A percentile compares a stretch with the other conserved stretches of the same genome.
Evolutionary conservation across 2,888 invertebrate species (phyloP).

Genomic region (Argyresthia albistria): DNA sequence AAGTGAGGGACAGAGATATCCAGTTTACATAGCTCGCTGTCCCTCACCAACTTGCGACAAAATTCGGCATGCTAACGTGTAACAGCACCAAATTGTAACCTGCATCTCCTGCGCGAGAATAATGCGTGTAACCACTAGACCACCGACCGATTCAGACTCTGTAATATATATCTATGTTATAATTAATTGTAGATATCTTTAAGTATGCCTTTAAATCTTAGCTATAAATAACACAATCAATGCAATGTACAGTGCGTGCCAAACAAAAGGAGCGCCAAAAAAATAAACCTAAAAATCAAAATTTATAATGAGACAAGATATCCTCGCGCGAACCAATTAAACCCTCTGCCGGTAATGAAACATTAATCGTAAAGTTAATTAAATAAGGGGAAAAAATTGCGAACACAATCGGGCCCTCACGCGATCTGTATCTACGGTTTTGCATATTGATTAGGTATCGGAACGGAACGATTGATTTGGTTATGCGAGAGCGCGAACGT

Average conservation of each 20-base stretch:
- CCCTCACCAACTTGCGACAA: too few species aligned
- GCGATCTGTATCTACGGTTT: slow-evolving; percentile 22
- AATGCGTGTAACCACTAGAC: too few species aligned
- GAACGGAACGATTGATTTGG: neutral
- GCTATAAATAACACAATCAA: too few species aligned
- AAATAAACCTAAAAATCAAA: slow-evolving; percentile 7
- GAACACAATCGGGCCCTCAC: slow-evolving; percentile 19
- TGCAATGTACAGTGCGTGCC: neutral
- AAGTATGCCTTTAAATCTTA: too few species aligned
- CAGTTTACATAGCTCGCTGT: too few species aligned
- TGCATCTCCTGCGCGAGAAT: too few species aligned
- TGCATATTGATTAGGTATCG: slow-evolving; percentile 43
- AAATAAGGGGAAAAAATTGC: slow-evolving; percentile 24
- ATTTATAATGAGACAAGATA: slow-evolving; percentile 9
- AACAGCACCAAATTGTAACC: too few species aligned
- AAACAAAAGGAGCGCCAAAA: neutral
- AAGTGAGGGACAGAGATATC: too few species aligned
- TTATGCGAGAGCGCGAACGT: neutral
- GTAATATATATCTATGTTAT: too few species aligned
- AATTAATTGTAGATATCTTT: too few species aligned
- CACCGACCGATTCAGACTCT: too few species aligned
- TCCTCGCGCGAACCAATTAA: slow-evolving; percentile 19
- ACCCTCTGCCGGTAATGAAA: slow-evolving; percentile 21
- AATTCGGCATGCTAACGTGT: too few species aligned
- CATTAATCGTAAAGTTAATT: slow-evolving; percentile 33